phyloP scores from a whole-genome alignment of 2,797 vertebrate genomes.

The Aselliscus stoliczkanus region DNA sequence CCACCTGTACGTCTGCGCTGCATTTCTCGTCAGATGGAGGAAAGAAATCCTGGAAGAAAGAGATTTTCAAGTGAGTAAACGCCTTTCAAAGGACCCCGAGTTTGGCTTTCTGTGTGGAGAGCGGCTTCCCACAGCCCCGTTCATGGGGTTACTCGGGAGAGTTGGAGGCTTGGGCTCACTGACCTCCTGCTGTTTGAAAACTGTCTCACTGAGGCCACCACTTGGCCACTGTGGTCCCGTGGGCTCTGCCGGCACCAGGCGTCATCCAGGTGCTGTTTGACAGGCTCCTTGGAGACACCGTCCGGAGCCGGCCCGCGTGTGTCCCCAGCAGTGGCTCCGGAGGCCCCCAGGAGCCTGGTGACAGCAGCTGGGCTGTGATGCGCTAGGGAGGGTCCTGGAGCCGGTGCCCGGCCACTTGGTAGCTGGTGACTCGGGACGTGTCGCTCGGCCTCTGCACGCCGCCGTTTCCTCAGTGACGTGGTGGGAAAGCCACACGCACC shows the following conservation, averaged over 20 bases:
- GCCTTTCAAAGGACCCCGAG: neutral
- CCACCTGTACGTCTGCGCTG: constrained; percentile 97
- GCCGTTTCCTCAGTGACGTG: rapidly evolving
- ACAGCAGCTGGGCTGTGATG: rapidly evolving
- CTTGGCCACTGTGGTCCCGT: no score
- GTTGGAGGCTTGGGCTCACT: no score
- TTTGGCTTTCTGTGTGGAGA: constrained; percentile 20
- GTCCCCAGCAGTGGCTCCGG: neutral
- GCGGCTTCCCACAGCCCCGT: neutral
- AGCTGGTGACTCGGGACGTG: rapidly evolving
- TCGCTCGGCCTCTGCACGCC: neutral
- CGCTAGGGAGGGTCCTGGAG: rapidly evolving
- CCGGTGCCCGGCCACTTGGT: rapidly evolving
- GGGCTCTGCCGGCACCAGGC: neutral
- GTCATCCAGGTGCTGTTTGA: neutral
- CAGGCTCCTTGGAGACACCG: neutral
- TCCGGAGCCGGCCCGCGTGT: neutral
- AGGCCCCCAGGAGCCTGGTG: no score
- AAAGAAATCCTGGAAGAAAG: constrained; percentile 95
- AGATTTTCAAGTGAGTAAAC: constrained; percentile 93
- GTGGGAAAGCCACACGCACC: no score
- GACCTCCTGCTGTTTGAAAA: no score
- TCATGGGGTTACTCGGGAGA: constrained; percentile 23
- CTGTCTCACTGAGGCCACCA: no score
- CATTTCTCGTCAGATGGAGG: constrained; percentile 95